These are phyloP conservation scores for Sciaenops ocellatus DNA, from an alignment of 2,797 vertebrate species.

Conservation along the genomic window DNA sequence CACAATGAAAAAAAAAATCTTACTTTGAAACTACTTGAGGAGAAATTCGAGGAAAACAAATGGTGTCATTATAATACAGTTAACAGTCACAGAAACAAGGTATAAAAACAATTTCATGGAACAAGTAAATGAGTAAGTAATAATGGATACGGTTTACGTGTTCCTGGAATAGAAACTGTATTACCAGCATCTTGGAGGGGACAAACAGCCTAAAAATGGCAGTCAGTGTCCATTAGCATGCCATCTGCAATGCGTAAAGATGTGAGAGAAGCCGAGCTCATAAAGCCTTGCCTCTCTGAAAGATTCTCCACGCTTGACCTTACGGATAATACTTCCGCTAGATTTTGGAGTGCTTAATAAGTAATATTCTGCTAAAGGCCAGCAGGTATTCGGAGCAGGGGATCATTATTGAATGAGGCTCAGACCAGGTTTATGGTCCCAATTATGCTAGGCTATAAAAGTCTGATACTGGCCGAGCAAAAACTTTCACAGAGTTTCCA, in stretches of 20 bases:
- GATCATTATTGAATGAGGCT: slow-evolving; percentile 83
- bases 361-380: slow-evolving; percentile 85
- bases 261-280: slow-evolving; percentile 75
- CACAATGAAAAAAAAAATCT: neutral
- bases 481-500: slow-evolving; percentile 75
- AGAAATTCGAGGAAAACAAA: neutral
- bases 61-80: neutral
- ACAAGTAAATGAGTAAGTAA: neutral
- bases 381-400: slow-evolving; percentile 81
- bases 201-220: slow-evolving; percentile 67
- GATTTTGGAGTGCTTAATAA: slow-evolving; percentile 84
- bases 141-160: neutral
- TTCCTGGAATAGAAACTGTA: neutral
- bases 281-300: slow-evolving; percentile 78
- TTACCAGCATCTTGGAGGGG: slow-evolving; percentile 21
- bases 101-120: neutral
- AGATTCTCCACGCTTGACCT: slow-evolving; percentile 86
- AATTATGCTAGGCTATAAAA: slow-evolving; percentile 81
- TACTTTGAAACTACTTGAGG: neutral
- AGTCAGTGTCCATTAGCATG: slow-evolving; percentile 75
- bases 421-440: slow-evolving; percentile 83
- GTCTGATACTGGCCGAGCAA: slow-evolving; percentile 69
- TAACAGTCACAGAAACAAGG: neutral
- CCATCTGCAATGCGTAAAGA: slow-evolving; percentile 73
- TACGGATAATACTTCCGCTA: slow-evolving; percentile 83